phyloP scores from a whole-genome alignment of 1,140 invertebrate species.

The Phortica variegata region DNA sequence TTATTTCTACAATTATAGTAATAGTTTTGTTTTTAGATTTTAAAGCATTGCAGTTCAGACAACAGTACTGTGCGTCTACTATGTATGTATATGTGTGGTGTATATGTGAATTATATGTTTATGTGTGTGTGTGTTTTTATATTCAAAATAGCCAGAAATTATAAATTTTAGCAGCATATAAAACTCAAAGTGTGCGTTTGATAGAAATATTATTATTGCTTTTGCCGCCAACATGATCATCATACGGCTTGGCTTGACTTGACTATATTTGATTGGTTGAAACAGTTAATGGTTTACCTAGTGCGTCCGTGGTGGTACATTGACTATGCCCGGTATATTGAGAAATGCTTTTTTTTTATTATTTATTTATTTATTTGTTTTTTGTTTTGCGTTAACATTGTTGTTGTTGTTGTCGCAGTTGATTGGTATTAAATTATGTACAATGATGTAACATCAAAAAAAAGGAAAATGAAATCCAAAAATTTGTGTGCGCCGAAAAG shows the following conservation, averaged over 20 bases:
- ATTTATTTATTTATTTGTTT: slow-evolving; percentile 3
- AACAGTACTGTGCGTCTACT: slow-evolving; percentile 16
- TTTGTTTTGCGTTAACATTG: neutral
- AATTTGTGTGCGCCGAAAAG: slow-evolving; percentile 14
- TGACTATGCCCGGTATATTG: slow-evolving; percentile 56
- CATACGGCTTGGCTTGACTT: no score
- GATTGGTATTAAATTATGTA: slow-evolving; percentile 18
- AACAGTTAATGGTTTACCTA: slow-evolving; percentile 39
- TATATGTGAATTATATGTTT: slow-evolving; percentile 8
- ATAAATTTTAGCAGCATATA: no score
- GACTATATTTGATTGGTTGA: neutral
- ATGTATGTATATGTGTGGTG: slow-evolving; percentile 22
- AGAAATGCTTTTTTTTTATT: slow-evolving; percentile 48
- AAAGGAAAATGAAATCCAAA: slow-evolving; percentile 15
- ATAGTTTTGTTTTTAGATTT: no score
- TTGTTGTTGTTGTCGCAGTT: neutral
- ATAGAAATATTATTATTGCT: no score
- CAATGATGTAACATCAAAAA: slow-evolving; percentile 23
- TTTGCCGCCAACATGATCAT: no score
- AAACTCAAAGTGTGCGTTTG: no score
- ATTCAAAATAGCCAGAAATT: no score
- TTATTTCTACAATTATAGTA: no score
- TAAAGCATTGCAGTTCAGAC: no score
- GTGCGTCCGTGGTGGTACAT: slow-evolving; percentile 50
- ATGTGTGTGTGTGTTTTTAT: no score